Base-by-base conservation (phyloP, 2,797 vertebrate species). In the Pitangus sulphuratus region DNA sequence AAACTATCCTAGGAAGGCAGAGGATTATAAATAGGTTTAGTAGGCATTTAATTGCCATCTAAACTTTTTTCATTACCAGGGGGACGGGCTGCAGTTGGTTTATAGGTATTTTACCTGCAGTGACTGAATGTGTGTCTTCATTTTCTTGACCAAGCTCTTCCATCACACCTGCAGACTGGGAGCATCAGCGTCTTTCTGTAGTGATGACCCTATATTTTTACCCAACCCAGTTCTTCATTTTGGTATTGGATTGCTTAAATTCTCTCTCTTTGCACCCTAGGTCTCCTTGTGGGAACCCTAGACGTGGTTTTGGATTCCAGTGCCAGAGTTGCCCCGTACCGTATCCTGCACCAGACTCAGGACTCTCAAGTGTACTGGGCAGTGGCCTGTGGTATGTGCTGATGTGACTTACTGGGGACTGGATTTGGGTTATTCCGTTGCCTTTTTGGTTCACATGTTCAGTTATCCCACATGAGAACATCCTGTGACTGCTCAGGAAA, bases 301-400 rank as follows among this genome's bases (percentile, higher is more conserved):
- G 99, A 99, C 8, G 99, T 99, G 61, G 99, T 99, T 80, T 97
- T 99, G 97, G 99, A 99, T 97, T 99, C 99, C 66, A 99, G 99
- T 31, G 99, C 99, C 83, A 97, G 99, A 15, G 99, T 99, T 51
- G 99, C 99, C 39, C 99, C 99, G 0, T 99, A 99, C 97, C 98
- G 99, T 80, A 99, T 99, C 93, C 98, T 99, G 76, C 99, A 99
- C 68, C 99, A 99, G 97, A 99, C 99, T 2, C 99, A 98, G 39
- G 99, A 99, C 95, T 99, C 99, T 2, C 99, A 99, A 97, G 97
- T 99, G 93, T 99, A 99, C 95, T 99, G 99, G 99, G 99, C 98
- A 66, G 99, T 99, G 21, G 99, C 99, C 0, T 99, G 99, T 71
- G 99, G 99, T 99, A 95, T 80, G 98, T 98, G 44, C 25, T 22